A percentile compares a stretch with the other conserved stretches of the same genome.
phyloP scores from a whole-genome alignment of 2,797 vertebrate genomes.

The Chromis chromis region DNA sequence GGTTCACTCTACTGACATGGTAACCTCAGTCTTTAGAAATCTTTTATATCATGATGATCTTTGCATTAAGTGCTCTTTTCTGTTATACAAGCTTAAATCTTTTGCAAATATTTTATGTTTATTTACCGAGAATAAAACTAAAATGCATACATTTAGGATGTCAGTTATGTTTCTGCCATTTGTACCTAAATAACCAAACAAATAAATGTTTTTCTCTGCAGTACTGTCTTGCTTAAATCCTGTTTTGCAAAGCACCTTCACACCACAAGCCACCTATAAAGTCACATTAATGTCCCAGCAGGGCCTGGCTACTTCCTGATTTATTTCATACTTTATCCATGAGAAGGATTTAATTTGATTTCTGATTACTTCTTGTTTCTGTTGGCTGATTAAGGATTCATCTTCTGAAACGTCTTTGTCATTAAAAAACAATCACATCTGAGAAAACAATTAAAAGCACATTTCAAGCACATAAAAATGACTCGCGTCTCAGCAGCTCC shows the following conservation, averaged over 20 bases:
- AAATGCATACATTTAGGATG: neutral
- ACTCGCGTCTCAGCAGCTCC: neutral
- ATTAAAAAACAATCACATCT: neutral
- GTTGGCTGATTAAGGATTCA: too few species aligned
- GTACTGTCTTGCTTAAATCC: neutral
- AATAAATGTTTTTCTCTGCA: slow-evolving; percentile 12
- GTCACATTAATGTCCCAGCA: neutral
- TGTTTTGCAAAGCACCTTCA: neutral
- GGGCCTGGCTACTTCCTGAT: neutral
- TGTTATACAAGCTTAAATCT: too few species aligned
- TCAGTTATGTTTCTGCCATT: neutral
- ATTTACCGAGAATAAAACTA: neutral
- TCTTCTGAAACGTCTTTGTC: too few species aligned
- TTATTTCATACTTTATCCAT: too few species aligned
- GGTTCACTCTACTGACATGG: neutral
- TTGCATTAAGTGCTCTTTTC: neutral
- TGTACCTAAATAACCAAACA: neutral
- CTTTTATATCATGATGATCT: neutral
- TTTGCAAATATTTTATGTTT: neutral
- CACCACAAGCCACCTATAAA: neutral
- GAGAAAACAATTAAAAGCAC: neutral
- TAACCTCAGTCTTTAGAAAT: neutral
- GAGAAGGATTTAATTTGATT: neutral
- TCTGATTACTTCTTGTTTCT: neutral
- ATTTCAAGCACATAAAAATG: neutral